phyloP scores from a whole-genome alignment of 2,113 vertebrate species.

The Pipra filicauda region DNA sequence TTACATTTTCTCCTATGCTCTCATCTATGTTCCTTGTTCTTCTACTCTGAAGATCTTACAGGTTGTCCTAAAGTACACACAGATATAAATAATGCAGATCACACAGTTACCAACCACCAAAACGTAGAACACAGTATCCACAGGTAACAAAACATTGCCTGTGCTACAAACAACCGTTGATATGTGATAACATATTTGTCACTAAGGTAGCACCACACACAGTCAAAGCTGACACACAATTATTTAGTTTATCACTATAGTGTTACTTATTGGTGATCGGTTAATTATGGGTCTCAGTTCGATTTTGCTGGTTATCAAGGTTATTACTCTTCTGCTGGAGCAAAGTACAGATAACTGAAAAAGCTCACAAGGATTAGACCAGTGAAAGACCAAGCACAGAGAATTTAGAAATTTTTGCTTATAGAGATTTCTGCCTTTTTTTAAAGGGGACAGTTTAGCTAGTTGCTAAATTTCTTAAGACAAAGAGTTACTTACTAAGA shows the following conservation, averaged over 20 bases:
- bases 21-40: not conserved
- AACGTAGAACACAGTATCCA: not conserved
- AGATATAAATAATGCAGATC: not conserved
- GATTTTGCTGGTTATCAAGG: not conserved
- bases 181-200: not conserved
- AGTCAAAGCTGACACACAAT: not conserved
- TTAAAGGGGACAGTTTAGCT: not conserved
- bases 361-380: not conserved
- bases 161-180: not conserved
- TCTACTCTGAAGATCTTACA: not conserved
- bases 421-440: not conserved
- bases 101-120: not conserved
- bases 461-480: not conserved
- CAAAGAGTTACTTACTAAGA: not conserved
- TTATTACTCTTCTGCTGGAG: not conserved
- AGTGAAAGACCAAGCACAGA: not conserved
- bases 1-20: not conserved
- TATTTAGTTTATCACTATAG: not conserved
- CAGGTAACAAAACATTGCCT: not conserved
- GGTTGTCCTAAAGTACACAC: not conserved
- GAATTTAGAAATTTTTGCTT: not conserved
- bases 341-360: not conserved
- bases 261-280: not conserved
- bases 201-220: not conserved
- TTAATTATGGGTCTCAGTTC: not conserved